These are phyloP conservation scores for Linnaemya vulpina DNA, from an alignment of 2,888 invertebrate species.

Conservation along the genomic window DNA sequence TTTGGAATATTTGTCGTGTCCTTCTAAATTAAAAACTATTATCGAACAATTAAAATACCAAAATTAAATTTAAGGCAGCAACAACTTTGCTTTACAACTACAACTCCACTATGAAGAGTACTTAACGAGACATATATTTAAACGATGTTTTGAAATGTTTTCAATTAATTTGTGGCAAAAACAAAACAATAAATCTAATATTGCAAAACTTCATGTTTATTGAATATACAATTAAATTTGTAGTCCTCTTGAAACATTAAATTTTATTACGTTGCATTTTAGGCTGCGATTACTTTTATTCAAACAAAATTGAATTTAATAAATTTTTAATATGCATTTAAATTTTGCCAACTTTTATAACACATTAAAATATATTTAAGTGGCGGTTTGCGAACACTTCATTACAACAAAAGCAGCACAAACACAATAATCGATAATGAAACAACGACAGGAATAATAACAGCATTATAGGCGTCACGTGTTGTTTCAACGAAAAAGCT, in stretches of 20 bases:
- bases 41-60: no score
- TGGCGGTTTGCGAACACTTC: conserved; percentile 55
- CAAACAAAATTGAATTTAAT: conserved; percentile 1
- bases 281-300: not conserved
- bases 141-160: no score
- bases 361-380: conserved; percentile 58
- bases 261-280: conserved; percentile 4
- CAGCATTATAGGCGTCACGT: conserved; percentile 17
- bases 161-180: no score
- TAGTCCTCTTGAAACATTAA: not conserved
- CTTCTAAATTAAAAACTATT: no score
- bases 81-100: no score
- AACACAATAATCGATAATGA: conserved; percentile 34
- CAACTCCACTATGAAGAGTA: no score
- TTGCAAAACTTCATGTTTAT: not conserved
- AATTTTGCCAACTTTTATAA: conserved; percentile 28
- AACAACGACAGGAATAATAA: conserved; percentile 16
- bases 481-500: not conserved
- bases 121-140: no score
- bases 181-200: not conserved
- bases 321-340: conserved; percentile 55
- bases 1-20: no score
- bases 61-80: no score
- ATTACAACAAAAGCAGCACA: conserved; percentile 44
- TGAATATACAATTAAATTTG: not conserved